Conservation (phyloP, 2,113 vertebrate genomes). For the Entosphenus tridentatus region DNA sequence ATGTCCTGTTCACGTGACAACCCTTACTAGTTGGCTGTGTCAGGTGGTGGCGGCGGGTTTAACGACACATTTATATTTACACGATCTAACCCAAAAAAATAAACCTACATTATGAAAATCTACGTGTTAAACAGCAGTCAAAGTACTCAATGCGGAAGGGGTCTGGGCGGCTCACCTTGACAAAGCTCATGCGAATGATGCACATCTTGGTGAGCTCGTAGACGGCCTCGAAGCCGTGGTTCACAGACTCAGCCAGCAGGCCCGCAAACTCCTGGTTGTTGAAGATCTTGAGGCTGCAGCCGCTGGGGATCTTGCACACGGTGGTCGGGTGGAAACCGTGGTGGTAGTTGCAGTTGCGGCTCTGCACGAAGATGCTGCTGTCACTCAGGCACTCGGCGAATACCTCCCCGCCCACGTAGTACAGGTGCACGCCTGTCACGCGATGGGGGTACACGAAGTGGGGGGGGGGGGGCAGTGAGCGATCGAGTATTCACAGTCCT, state of each 20-base stretch:
- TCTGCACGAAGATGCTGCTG: slow-evolving; percentile 97
- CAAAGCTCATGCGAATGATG: slow-evolving; percentile 96
- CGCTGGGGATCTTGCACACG: slow-evolving; percentile 92
- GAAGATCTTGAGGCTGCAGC: slow-evolving; percentile 93
- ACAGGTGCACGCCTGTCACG: slow-evolving; percentile 63
- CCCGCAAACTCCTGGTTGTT: slow-evolving; percentile 97
- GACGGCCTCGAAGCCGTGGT: slow-evolving; percentile 92
- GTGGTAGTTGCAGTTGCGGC: slow-evolving; percentile 96
- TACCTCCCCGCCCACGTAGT: slow-evolving; percentile 89
- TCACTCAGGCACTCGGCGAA: slow-evolving; percentile 93
- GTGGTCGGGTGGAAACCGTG: slow-evolving; percentile 94
- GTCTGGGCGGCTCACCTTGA: slow-evolving; percentile 37
- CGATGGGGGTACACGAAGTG: no score
- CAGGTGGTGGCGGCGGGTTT: no score
- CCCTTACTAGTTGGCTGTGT: no score
- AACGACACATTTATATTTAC: no score
- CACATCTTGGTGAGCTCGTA: slow-evolving; percentile 99
- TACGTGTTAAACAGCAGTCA: no score
- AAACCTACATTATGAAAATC: no score
- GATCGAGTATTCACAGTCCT: no score
- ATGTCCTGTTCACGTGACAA: no score
- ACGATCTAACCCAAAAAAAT: no score
- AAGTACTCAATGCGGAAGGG: no score
- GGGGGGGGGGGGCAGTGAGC: no score
- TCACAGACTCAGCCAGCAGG: slow-evolving; percentile 82